phyloP scores from a whole-genome alignment of 2,797 vertebrate genomes.

The Holocentrus rufus region DNA sequence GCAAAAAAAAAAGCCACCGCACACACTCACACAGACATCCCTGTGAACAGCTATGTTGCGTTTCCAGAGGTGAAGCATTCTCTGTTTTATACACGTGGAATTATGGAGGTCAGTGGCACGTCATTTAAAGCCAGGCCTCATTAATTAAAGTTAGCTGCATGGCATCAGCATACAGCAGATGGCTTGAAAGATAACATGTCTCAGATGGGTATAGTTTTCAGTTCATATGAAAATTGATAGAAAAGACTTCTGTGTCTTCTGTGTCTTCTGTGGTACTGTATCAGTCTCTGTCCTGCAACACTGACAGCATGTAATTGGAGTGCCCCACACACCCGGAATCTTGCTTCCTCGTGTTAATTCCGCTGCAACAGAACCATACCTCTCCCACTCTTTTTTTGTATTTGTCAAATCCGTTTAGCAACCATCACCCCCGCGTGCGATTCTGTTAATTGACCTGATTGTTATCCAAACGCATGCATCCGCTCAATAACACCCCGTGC shows the following conservation, averaged over 20 bases:
- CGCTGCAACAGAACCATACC: conserved; percentile 72
- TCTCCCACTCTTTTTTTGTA: conserved; percentile 62
- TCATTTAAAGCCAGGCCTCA: conserved; percentile 18
- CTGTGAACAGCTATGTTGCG: background rate
- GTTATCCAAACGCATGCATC: conserved; percentile 8
- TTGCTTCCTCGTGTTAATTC: conserved; percentile 74
- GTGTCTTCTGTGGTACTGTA: conserved; percentile 28
- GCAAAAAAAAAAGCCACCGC: background rate
- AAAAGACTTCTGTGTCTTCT: conserved; percentile 2
- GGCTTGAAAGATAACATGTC: conserved; percentile 14
- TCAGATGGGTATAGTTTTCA: conserved; percentile 4
- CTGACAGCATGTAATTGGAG: conserved; percentile 49
- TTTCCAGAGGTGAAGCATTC: background rate
- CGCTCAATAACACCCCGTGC: background rate
- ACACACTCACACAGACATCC: no score
- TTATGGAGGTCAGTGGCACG: conserved; percentile 27
- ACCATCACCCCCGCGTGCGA: conserved; percentile 37
- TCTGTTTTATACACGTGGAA: conserved; percentile 3
- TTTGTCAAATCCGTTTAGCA: conserved; percentile 48
- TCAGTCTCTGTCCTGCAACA: conserved; percentile 41
- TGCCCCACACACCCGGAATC: conserved; percentile 53
- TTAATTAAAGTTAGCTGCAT: conserved; percentile 26
- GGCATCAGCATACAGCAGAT: conserved; percentile 21
- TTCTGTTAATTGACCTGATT: conserved; percentile 51
- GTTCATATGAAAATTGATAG: conserved; percentile 10